A percentile compares a stretch with the other conserved stretches of the same genome.
Evolutionary conservation across 2,888 invertebrate genomes (phyloP).

Genomic region (Ornithoptera alexandrae): DNA sequence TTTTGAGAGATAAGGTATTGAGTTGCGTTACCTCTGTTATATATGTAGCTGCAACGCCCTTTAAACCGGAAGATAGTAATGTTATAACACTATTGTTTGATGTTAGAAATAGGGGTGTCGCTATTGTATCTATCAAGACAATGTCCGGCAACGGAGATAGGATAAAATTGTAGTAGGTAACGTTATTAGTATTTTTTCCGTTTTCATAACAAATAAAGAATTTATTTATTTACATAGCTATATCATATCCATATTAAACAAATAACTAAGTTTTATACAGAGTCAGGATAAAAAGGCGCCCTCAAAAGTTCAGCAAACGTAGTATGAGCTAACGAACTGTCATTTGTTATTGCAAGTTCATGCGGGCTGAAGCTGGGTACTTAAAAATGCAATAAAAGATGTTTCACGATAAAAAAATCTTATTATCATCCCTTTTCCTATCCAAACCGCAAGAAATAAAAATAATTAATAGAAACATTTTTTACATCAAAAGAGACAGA

Average conservation of each 20-base stretch:
- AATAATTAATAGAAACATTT: not conserved
- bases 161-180: no score
- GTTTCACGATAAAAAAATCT: not conserved
- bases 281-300: constrained; percentile 38
- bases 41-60: no score
- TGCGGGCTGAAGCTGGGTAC: constrained; percentile 18
- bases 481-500: not conserved
- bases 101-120: no score
- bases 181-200: no score
- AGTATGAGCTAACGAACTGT: constrained; percentile 50
- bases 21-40: no score
- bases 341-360: constrained; percentile 43
- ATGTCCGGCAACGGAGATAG: no score
- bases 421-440: not conserved
- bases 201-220: not conserved
- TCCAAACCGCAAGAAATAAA: no score
- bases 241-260: constrained; percentile 31
- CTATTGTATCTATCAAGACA: no score
- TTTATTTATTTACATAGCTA: not conserved
- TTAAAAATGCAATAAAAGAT: constrained; percentile 19
- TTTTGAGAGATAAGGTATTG: no score
- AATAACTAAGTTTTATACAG: constrained; percentile 34
- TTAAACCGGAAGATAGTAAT: no score
- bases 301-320: constrained; percentile 42
- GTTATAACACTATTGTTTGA: no score